phyloP scores from a whole-genome alignment of 2,113 vertebrate species.

The Myxocyprinus asiaticus region DNA sequence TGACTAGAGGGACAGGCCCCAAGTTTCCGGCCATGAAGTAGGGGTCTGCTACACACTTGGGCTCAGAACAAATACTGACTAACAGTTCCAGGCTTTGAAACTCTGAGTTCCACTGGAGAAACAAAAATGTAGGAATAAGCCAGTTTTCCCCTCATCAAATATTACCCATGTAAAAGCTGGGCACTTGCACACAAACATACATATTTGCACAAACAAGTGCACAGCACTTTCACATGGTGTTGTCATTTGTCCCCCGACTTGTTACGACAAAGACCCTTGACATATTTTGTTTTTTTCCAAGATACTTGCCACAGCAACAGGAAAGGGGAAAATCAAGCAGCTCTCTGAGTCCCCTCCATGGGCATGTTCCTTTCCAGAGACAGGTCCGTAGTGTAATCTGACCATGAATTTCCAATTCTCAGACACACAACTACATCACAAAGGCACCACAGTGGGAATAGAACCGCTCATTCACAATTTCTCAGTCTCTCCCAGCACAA shows the following conservation, averaged over 20 bases:
- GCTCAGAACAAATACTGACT: constrained; percentile 28
- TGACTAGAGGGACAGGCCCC: constrained; percentile 8
- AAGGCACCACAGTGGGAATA: background rate
- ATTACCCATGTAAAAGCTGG: constrained; percentile 49
- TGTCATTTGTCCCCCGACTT: background rate
- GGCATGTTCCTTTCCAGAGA: constrained; percentile 49
- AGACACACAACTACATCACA: constrained; percentile 41
- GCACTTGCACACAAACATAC: constrained; percentile 18
- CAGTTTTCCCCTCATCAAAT: constrained; percentile 1
- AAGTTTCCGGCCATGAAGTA: constrained; percentile 28
- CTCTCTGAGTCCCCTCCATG: constrained; percentile 29
- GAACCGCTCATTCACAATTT: constrained; percentile 18
- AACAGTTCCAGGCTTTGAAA: constrained; percentile 37
- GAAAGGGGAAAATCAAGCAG: constrained; percentile 45
- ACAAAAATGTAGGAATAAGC: constrained; percentile 21
- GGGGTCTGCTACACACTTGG: constrained; percentile 14
- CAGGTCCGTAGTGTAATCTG: constrained; percentile 27
- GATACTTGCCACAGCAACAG: constrained; percentile 33
- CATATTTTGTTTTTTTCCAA: constrained; percentile 22
- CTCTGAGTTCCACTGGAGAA: constrained; percentile 37
- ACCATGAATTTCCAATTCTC: constrained; percentile 51
- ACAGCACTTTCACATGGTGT: constrained; percentile 20
- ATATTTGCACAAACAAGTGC: constrained; percentile 22
- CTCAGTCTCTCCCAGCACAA: constrained; percentile 8
- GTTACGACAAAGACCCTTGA: background rate